Evolutionary conservation across 1,140 invertebrate genomes (phyloP).

Genomic region (Ceratina japonica): DNA sequence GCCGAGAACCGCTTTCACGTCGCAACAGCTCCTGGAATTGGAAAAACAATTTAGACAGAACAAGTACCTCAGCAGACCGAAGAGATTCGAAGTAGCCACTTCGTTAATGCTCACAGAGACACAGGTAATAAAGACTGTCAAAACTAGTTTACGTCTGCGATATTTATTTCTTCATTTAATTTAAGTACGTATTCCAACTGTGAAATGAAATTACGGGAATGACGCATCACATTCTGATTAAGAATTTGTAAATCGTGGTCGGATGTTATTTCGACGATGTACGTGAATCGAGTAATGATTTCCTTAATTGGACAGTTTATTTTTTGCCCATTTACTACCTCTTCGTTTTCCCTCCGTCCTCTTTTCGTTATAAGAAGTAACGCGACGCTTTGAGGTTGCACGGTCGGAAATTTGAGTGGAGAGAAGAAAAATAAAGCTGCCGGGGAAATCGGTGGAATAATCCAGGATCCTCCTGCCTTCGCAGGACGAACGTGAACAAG

Average conservation of each 20-base stretch:
- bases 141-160: not conserved
- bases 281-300: not conserved
- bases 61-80: constrained; percentile 98
- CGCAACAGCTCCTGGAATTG: constrained; percentile 97
- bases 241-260: not conserved
- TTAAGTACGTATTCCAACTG: too few relatives aligned
- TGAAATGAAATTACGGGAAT: too few relatives aligned
- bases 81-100: constrained; percentile 99
- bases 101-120: constrained; percentile 98
- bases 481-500: constrained; percentile 23
- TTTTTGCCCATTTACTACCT: not conserved
- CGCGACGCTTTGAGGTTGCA: constrained; percentile 4
- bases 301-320: not conserved
- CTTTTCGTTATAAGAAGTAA: not conserved
- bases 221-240: too few relatives aligned
- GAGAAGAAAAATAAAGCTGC: constrained; percentile 52
- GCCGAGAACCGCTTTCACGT: constrained; percentile 98
- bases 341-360: not conserved
- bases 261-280: not conserved
- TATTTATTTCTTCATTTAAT: too few relatives aligned
- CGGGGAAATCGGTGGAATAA: constrained; percentile 72
- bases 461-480: constrained; percentile 55
- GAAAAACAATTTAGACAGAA: constrained; percentile 99
- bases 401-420: not conserved
- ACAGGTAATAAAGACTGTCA: constrained; percentile 84